Conservation (phyloP, 2,888 invertebrate genomes). For the Clitarchus hookeri region DNA sequence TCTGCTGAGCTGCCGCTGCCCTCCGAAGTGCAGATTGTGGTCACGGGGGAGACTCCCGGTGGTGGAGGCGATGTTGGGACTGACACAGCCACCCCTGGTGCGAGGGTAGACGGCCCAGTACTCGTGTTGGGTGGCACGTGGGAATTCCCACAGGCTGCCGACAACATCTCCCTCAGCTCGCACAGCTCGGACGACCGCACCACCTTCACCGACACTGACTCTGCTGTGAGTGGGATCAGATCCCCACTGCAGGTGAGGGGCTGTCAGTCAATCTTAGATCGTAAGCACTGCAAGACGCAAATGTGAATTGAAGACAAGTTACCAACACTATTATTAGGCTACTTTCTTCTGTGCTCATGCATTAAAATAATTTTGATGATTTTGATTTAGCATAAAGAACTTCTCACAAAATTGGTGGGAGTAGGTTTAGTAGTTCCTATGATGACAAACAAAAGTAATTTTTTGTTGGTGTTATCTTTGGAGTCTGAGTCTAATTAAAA, state of each 20-base stretch:
- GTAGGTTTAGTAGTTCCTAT: too few relatives aligned
- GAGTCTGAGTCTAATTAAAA: too few relatives aligned
- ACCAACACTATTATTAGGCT: too few relatives aligned
- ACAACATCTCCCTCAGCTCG: conserved; percentile 49
- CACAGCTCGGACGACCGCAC: conserved; percentile 54
- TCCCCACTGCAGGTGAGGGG: conserved; percentile 41
- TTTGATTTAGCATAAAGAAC: too few relatives aligned
- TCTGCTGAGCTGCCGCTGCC: neutral
- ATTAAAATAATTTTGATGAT: too few relatives aligned
- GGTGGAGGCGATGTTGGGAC: neutral
- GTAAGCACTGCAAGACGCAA: too few relatives aligned
- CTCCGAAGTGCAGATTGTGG: neutral
- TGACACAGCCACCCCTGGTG: neutral
- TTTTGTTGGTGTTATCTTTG: too few relatives aligned
- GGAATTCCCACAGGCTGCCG: conserved; percentile 53
- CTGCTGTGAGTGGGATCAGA: conserved; percentile 48
- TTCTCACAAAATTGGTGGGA: too few relatives aligned
- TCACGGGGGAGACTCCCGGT: neutral
- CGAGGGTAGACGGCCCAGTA: conserved; percentile 24
- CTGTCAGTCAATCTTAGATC: too few relatives aligned
- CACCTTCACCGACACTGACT: conserved; percentile 55
- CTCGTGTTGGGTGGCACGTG: conserved; percentile 42
- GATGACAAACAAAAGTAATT: too few relatives aligned
- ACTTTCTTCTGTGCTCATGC: too few relatives aligned
- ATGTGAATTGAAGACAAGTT: too few relatives aligned